Conservation (phyloP, 1,140 invertebrate species). For the Nebria ingens region DNA sequence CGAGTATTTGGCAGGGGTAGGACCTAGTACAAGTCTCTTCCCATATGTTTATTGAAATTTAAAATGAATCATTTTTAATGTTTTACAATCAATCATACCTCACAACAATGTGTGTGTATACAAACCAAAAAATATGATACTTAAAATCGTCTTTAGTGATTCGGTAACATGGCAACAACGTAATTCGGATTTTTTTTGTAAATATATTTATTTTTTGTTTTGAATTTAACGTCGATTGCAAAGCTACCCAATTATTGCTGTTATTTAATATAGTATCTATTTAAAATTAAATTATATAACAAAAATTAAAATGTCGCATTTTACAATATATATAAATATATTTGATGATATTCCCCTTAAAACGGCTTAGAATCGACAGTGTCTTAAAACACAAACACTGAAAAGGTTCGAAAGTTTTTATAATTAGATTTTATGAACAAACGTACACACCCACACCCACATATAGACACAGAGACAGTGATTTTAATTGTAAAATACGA, state of each 20-base stretch:
- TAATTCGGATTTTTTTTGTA: too few species aligned
- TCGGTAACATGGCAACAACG: too few species aligned
- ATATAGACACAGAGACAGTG: background rate
- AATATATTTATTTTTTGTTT: background rate
- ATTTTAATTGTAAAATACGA: background rate
- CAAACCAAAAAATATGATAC: background rate
- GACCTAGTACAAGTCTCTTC: background rate
- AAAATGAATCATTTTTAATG: background rate
- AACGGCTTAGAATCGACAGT: background rate
- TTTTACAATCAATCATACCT: conserved; percentile 9
- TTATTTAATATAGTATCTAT: too few species aligned
- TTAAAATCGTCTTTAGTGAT: too few species aligned
- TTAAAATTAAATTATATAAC: too few species aligned
- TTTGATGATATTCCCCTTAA: background rate
- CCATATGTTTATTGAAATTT: conserved; percentile 10
- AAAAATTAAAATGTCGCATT: conserved; percentile 9
- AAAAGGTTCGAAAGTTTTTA: background rate
- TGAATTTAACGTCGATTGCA: too few species aligned
- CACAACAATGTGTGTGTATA: conserved; percentile 1
- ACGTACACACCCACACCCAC: background rate
- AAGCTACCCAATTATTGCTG: too few species aligned
- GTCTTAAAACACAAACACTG: conserved; percentile 5
- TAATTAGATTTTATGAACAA: background rate
- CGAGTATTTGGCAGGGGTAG: conserved; percentile 11
- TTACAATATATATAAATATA: background rate